Percentiles rank a stretch among this genome's conserved stretches.
Conservation (phyloP, 2,797 vertebrate species). For the Arctocebus calabarensis region DNA sequence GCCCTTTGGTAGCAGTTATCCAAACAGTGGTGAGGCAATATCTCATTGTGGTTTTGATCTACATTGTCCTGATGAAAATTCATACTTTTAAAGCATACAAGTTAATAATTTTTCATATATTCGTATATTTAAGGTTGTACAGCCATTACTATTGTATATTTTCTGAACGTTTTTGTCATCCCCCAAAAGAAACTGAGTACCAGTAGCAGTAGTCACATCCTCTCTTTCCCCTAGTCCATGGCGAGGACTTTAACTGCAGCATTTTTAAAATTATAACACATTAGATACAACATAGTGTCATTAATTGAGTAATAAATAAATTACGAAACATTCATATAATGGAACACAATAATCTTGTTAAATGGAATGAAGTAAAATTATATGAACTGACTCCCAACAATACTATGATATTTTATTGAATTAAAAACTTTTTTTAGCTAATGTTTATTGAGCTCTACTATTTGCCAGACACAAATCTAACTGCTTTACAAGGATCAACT, state of each 20-base stretch:
- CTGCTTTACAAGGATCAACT: no score
- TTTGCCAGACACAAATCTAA: background rate
- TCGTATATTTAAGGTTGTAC: background rate
- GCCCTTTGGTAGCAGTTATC: background rate
- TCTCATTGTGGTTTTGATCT: background rate
- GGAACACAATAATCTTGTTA: background rate
- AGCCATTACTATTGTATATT: background rate
- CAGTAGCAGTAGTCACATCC: background rate
- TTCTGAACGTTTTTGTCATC: background rate
- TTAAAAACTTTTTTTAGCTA: background rate
- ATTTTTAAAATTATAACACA: constrained; percentile 1
- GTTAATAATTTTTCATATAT: background rate
- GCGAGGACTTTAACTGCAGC: background rate
- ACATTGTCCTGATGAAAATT: background rate
- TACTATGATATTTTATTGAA: background rate
- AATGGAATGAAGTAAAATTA: background rate
- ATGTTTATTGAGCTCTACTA: background rate
- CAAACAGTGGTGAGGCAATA: background rate
- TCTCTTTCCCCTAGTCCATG: background rate
- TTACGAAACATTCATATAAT: background rate
- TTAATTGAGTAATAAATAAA: background rate
- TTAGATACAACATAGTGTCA: background rate
- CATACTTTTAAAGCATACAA: background rate
- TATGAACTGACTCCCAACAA: background rate
- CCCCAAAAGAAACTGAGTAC: background rate